Percentiles rank a stretch among this genome's conserved stretches.
Conservation (phyloP, 2,888 invertebrate species). For the Aphidius colemani region DNA sequence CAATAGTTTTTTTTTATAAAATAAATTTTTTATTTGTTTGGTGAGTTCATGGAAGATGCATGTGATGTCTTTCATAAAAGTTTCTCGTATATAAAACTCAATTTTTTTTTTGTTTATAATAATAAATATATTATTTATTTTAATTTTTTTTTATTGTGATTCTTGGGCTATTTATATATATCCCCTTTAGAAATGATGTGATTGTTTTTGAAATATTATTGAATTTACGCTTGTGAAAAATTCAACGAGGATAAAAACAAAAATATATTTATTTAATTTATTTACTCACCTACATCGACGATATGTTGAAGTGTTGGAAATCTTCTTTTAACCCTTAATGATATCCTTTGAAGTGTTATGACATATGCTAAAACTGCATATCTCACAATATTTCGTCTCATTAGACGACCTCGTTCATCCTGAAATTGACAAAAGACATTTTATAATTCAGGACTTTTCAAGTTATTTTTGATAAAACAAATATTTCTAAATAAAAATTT, state of each 20-base stretch:
- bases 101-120: background rate
- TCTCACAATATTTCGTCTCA: conserved; percentile 87
- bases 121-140: conserved; percentile 3
- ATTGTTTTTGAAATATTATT: background rate
- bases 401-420: conserved; percentile 87
- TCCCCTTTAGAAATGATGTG: too few relatives aligned
- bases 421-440: conserved; percentile 58
- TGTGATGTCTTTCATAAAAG: conserved; percentile 22
- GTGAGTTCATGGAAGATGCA: conserved; percentile 30
- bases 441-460: background rate
- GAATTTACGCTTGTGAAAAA: background rate
- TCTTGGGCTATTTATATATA: too few relatives aligned
- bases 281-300: conserved; percentile 79
- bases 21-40: too few relatives aligned
- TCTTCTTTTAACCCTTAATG: conserved; percentile 82
- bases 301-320: conserved; percentile 90
- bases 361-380: conserved; percentile 89
- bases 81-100: background rate
- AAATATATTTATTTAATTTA: background rate
- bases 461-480: too few relatives aligned
- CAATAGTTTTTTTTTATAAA: too few relatives aligned
- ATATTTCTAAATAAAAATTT: too few relatives aligned
- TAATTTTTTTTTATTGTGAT: background rate
- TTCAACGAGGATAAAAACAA: background rate
- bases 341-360: conserved; percentile 85